Base-by-base conservation (phyloP, 2,888 invertebrate species). In the Sepiola atlantica region DNA sequence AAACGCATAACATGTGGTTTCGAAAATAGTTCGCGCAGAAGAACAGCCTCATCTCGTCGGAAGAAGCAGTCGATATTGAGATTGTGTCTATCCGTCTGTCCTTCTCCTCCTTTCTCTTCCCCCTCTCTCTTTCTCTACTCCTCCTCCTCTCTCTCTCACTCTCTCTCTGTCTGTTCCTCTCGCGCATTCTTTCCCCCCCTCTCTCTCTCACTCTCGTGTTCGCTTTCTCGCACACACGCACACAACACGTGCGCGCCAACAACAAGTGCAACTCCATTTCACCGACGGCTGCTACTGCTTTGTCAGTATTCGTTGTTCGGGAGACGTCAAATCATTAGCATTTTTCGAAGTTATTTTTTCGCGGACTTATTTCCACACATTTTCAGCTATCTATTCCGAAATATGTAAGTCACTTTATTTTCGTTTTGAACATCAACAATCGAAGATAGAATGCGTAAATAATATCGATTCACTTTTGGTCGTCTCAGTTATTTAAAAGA, bases 291-390 rank as follows among this genome's bases (percentile, higher is more conserved):
- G 77, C 77, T 77, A 77, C 16, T 77, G 16, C 77, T 77, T 45
- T 45, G n/a, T 16, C n/a, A 77, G 77, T 14, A 77, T 77, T 77
- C 77, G 77, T 77, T 77, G 77, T 77, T 77, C 18, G n/a, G 12
- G n/a, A 77, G n/a, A 77, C 32, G 77, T n/a, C n/a, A 77, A 77
- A 32, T 77, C 77, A 77, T 77, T 77, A 32, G 77, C n/a, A 77
- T 32, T 77, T 77, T n/a, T 77, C 77, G n/a, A 77, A 32, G 77
- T 77, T 77, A 77, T 77, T 77, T 77, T n/a, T 77, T 77, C 77
- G n/a, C 77, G 77, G 77, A 77, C 77, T 77, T n/a, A n/a, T 14
- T n/a, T 77, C 77, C n/a, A 16, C 16, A 77, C n/a, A n/a, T 77
- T 32, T n/a, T 32, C 16, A 16, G n/a, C 77, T n/a, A 77, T 16